A percentile compares a stretch with the other conserved stretches of the same genome.
phyloP scores from a whole-genome alignment of 2,888 invertebrate species.

The Drosophila picticornis region DNA sequence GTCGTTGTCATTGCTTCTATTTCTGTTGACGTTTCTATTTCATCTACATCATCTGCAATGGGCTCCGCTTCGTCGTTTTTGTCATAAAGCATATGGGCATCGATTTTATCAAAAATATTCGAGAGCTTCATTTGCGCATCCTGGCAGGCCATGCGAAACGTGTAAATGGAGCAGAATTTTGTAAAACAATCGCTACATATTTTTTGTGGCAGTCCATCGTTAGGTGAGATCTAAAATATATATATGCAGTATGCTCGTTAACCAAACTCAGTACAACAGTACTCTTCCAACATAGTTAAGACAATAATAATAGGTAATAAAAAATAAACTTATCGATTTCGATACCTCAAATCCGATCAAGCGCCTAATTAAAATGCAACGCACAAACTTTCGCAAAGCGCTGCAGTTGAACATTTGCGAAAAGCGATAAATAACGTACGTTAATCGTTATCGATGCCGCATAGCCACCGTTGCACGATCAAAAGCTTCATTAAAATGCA shows the following conservation, averaged over 20 bases:
- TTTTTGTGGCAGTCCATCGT: constrained; percentile 82
- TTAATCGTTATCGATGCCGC: constrained; percentile 10
- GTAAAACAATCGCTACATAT: constrained; percentile 82
- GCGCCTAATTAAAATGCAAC: not conserved
- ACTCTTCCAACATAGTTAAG: not conserved
- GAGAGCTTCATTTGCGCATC: constrained; percentile 78
- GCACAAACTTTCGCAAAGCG: not conserved
- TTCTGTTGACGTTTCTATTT: constrained; percentile 15
- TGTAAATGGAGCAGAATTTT: constrained; percentile 78
- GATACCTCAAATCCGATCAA: not conserved
- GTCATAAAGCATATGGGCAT: constrained; percentile 72
- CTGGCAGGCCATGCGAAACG: constrained; percentile 77
- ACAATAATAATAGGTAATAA: not conserved
- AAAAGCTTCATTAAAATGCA: constrained; percentile 28
- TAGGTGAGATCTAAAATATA: constrained; percentile 70
- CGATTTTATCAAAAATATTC: constrained; percentile 82
- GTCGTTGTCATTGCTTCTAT: constrained; percentile 25
- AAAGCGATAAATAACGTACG: not conserved
- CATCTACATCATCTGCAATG: constrained; percentile 5
- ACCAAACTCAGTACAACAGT: not conserved
- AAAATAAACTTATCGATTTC: not conserved
- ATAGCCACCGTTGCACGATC: constrained; percentile 25
- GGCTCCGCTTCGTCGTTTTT: constrained; percentile 39
- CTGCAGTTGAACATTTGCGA: not conserved
- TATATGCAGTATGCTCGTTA: not conserved